phyloP scores from a whole-genome alignment of 2,797 vertebrate species.

The Neoniphon sammara region DNA sequence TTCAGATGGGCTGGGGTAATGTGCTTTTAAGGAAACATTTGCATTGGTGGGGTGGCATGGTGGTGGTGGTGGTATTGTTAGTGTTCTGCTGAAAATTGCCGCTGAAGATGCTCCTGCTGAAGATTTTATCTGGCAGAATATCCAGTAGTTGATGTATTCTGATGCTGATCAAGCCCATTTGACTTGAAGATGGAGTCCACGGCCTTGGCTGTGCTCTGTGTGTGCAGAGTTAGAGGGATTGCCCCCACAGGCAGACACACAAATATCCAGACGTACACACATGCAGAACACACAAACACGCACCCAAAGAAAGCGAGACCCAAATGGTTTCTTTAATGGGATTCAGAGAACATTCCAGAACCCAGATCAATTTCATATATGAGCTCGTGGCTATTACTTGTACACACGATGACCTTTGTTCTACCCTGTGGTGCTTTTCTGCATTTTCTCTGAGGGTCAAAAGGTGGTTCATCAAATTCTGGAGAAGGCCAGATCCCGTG shows the following conservation, averaged over 20 bases:
- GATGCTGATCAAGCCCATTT: background rate
- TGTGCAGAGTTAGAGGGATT: background rate
- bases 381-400: slow-evolving; percentile 2
- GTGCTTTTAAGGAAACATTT: too few relatives aligned
- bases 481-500: background rate
- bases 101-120: too few relatives aligned
- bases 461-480: background rate
- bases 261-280: background rate
- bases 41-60: too few relatives aligned
- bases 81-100: background rate
- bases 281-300: background rate
- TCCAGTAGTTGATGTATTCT: background rate
- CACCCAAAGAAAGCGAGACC: background rate
- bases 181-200: background rate
- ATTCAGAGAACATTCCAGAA: slow-evolving; percentile 1
- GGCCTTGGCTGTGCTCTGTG: background rate
- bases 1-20: too few relatives aligned
- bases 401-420: background rate
- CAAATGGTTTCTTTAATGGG: slow-evolving; percentile 8
- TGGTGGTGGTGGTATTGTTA: too few relatives aligned
- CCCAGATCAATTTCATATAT: slow-evolving; percentile 3
- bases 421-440: background rate
- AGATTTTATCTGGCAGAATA: background rate
- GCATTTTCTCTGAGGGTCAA: slow-evolving; percentile 1
- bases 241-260: background rate